These are phyloP conservation scores for Callipepla squamata DNA, from an alignment of 2,113 vertebrate genomes.

Conservation along the genomic window DNA sequence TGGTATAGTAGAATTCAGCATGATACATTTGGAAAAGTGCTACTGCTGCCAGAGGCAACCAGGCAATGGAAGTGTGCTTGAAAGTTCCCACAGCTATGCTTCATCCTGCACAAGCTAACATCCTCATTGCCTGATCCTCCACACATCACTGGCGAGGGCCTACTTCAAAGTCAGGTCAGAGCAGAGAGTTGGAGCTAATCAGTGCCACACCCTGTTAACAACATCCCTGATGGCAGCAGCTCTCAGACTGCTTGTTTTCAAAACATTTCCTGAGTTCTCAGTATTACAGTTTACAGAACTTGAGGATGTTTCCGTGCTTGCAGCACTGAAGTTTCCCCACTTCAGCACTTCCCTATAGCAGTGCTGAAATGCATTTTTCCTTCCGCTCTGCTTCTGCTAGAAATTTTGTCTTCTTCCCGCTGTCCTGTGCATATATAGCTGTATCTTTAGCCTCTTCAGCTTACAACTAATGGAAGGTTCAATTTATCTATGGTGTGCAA, in stretches of 20 bases:
- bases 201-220: neutral
- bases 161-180: neutral
- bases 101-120: neutral
- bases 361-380: neutral
- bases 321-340: neutral
- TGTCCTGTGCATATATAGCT: neutral
- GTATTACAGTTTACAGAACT: too few relatives aligned
- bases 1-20: rapidly evolving
- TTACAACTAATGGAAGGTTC: neutral
- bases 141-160: neutral
- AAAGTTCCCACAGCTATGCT: neutral
- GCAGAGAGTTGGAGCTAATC: neutral
- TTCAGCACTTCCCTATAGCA: neutral
- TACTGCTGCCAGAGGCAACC: neutral
- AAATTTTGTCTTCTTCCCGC: neutral
- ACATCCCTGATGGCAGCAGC: neutral
- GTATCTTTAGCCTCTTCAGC: neutral
- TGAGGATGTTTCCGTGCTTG: neutral
- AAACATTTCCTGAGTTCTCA: neutral
- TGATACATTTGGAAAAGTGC: neutral
- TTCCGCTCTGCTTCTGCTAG: neutral
- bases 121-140: neutral
- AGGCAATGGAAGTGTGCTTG: neutral
- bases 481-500: neutral
- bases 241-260: neutral